Evolutionary conservation across 2,888 invertebrate species (phyloP).

Genomic region (Abscondita cerata): DNA sequence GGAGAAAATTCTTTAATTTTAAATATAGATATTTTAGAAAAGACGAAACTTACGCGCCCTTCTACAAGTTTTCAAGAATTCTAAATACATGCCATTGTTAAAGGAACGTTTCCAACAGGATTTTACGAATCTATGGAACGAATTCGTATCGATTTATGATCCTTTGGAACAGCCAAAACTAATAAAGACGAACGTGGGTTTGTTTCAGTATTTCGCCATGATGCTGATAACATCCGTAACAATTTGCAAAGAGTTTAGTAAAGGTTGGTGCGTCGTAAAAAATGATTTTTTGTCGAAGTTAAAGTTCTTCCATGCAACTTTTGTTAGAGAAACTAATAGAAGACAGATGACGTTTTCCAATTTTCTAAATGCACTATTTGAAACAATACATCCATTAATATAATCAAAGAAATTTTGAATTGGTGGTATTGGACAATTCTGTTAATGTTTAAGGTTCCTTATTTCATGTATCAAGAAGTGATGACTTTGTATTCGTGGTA

Average conservation of each 20-base stretch:
- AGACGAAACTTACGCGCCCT: conserved; percentile 57
- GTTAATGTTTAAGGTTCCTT: conserved; percentile 52
- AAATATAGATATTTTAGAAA: conserved; percentile 18
- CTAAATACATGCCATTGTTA: conserved; percentile 70
- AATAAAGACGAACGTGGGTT: conserved; percentile 65
- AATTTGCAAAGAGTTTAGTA: conserved; percentile 67
- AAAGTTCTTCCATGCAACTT: conserved; percentile 57
- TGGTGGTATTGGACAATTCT: conserved; percentile 50
- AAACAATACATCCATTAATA: conserved; percentile 59
- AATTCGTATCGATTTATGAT: conserved; percentile 79
- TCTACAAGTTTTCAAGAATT: conserved; percentile 65
- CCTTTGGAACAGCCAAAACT: conserved; percentile 76
- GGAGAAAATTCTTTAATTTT: background rate
- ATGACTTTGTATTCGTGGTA: conserved; percentile 56
- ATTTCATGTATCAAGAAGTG: conserved; percentile 57
- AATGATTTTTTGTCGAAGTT: conserved; percentile 60
- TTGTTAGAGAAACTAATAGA: conserved; percentile 49
- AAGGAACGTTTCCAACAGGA: conserved; percentile 72
- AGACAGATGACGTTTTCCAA: conserved; percentile 46
- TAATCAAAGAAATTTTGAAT: conserved; percentile 51
- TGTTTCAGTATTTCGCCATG: conserved; percentile 69
- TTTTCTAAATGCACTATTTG: conserved; percentile 54
- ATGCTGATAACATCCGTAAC: conserved; percentile 70
- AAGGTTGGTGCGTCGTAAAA: conserved; percentile 60
- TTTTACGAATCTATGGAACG: conserved; percentile 79